Evolutionary conservation across 2,888 invertebrate species (phyloP).

Genomic region (Caenorhabditis japonica): DNA sequence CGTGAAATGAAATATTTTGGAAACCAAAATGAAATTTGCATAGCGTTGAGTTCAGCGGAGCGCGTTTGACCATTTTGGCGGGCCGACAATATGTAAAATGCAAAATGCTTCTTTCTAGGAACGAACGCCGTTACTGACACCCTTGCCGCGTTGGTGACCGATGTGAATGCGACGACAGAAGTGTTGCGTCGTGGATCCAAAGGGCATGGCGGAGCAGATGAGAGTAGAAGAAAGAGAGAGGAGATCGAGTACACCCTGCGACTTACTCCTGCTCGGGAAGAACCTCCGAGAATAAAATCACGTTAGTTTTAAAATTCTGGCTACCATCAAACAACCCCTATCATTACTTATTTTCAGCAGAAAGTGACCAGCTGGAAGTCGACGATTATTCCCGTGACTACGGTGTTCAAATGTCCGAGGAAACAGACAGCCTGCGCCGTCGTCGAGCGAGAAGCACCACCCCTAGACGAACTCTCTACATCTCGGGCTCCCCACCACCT

Average conservation of each 20-base stretch:
- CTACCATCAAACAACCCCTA: no score
- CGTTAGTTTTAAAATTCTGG: slow-evolving; percentile 24
- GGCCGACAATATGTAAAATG: no score
- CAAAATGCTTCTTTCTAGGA: no score
- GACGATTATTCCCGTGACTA: slow-evolving; percentile 72
- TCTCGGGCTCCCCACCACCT: slow-evolving; percentile 71
- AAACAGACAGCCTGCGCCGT: slow-evolving; percentile 71
- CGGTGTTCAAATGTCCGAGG: slow-evolving; percentile 73
- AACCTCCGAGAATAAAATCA: slow-evolving; percentile 52
- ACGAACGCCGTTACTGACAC: slow-evolving; percentile 75
- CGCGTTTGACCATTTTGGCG: no score
- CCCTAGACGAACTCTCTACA: slow-evolving; percentile 72
- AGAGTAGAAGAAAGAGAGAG: slow-evolving; percentile 42
- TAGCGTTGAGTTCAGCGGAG: no score
- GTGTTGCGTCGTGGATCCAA: slow-evolving; percentile 65
- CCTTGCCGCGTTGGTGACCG: slow-evolving; percentile 76
- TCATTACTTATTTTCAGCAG: slow-evolving; percentile 66
- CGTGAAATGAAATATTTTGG: no score
- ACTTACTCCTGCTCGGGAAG: slow-evolving; percentile 73
- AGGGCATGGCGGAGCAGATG: slow-evolving; percentile 56
- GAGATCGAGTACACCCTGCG: slow-evolving; percentile 74
- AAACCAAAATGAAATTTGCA: no score
- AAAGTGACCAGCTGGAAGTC: slow-evolving; percentile 67
- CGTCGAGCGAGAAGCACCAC: slow-evolving; percentile 74
- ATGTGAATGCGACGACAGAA: slow-evolving; percentile 77